phyloP scores from a whole-genome alignment of 1,140 invertebrate species.

The Aplysia californica region DNA sequence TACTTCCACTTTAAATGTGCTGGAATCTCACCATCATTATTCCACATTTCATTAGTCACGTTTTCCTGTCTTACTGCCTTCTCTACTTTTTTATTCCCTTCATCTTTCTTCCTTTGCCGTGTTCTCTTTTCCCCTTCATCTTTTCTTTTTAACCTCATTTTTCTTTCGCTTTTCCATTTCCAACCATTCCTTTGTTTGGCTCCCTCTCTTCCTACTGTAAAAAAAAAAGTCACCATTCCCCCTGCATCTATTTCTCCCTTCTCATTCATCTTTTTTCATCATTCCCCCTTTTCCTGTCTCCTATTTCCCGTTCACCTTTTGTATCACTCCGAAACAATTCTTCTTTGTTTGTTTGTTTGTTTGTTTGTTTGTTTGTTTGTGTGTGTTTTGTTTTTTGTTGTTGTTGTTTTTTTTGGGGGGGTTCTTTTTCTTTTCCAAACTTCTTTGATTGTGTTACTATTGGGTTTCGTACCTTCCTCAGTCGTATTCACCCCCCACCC shows the following conservation, averaged over 20 bases:
- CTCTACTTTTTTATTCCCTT: background rate
- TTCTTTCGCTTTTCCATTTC: background rate
- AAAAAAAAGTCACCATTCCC: background rate
- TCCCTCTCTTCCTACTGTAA: background rate
- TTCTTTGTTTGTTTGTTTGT: background rate
- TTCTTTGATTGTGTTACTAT: too few relatives aligned
- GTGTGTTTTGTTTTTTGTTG: background rate
- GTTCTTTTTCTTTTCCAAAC: too few relatives aligned
- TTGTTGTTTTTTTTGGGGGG: too few relatives aligned
- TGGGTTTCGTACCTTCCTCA: too few relatives aligned
- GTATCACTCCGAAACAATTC: background rate
- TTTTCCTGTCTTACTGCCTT: background rate
- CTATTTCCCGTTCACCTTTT: background rate
- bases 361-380: background rate
- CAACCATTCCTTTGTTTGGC: background rate
- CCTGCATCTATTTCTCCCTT: background rate
- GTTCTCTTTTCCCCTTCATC: background rate
- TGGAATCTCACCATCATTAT: too few relatives aligned
- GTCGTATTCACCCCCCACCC: too few relatives aligned
- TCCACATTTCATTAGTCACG: background rate
- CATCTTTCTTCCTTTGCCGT: background rate
- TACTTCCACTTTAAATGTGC: too few relatives aligned
- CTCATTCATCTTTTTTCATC: background rate
- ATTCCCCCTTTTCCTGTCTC: background rate
- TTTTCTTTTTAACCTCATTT: background rate